phyloP scores from a whole-genome alignment of 1,140 invertebrate species.

The Stegodyphus dumicola region DNA sequence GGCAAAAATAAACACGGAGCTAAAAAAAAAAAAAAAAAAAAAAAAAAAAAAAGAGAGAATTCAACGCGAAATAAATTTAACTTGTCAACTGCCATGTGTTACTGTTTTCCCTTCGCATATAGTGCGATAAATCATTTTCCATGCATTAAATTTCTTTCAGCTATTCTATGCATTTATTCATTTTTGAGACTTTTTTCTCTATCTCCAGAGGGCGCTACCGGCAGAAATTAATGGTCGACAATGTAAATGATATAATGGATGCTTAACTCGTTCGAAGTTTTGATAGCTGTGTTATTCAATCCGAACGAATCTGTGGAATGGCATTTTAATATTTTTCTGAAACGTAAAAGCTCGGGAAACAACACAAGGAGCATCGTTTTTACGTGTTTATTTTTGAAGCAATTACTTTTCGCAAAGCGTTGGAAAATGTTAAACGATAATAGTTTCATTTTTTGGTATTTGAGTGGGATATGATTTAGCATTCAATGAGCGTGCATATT shows the following conservation, averaged over 20 bases:
- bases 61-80: conserved; percentile 33
- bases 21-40: too few relatives aligned
- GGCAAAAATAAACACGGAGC: too few relatives aligned
- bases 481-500: too few relatives aligned
- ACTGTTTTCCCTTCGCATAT: conserved; percentile 39
- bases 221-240: conserved; percentile 33
- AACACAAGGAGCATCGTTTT: too few relatives aligned
- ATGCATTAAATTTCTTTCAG: conserved; percentile 32
- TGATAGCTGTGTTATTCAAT: conserved; percentile 48
- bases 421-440: background rate
- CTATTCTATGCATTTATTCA: conserved; percentile 24
- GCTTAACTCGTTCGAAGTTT: conserved; percentile 26
- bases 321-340: background rate
- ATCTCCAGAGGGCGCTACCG: conserved; percentile 21
- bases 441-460: too few relatives aligned
- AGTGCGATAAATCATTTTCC: conserved; percentile 43
- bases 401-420: background rate
- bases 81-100: conserved; percentile 52
- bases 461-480: too few relatives aligned
- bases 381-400: too few relatives aligned
- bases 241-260: conserved; percentile 51
- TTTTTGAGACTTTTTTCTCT: conserved; percentile 13
- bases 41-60: too few relatives aligned
- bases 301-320: conserved; percentile 26
- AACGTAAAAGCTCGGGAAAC: too few relatives aligned